Base-by-base conservation (phyloP, 92 coral and sea anemone genomes). In the Desmophyllum pertusum region DNA sequence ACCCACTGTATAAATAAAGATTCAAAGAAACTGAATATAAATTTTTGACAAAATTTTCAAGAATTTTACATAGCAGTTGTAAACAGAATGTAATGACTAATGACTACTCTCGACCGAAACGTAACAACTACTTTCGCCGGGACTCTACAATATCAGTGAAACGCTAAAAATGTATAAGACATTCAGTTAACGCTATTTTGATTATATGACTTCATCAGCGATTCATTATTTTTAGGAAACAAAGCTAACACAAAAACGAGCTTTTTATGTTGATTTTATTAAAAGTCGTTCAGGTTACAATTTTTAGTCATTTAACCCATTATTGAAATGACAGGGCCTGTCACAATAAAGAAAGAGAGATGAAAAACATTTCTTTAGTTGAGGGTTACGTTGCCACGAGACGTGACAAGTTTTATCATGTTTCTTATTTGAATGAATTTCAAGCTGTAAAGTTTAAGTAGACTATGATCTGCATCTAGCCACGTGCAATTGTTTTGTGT, bases 401-500 rank as follows among this genome's bases (percentile, higher is more conserved):
- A 66, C 61, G 42, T 19, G 23, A 48, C 3, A 46, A 31, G 38
- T 29, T 2, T 48, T 31, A 67, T 42, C 61, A 45, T 64, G 14
- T 6, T 79, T 79, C 72, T 43, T 30, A 23, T 29, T 30, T 62
- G 30, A 25, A 37, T 6, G 9, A 38, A 2, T 59, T 77, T 57
- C 15, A 53, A 78, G 62, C 61, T 25, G 38, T 42, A 27, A 61
- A 42, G 55, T 42, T 18, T 42, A 40, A 78, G 72, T 29, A 59
- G 25, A 37, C 52, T n/a, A 3, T 38, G 51, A 38, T 38, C 67
- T 36, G 25, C 55, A 11, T 43, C 72, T 78, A 64, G 83, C 73
- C 83, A 79, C 73, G 83, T 66, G 75, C 35, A 3, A 17, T 46
- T 30, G 46, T 45, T 64, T 5, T 45, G 73, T 79, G 65, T 79